Base-by-base conservation (phyloP, 2,113 vertebrate species). In the Amblyopsis rosae region DNA sequence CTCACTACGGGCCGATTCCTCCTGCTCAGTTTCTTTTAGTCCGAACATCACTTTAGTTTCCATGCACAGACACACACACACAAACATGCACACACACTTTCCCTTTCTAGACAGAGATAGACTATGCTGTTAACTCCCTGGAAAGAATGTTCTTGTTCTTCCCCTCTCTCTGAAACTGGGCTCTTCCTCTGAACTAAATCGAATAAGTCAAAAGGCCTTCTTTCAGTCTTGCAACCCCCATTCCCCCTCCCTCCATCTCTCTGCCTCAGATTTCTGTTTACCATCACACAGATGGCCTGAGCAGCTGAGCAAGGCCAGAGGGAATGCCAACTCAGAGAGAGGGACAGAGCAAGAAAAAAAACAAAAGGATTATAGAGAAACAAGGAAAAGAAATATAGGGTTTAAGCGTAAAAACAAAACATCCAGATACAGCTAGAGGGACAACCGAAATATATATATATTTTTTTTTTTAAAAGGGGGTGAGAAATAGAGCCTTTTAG, bases 281-380 rank as follows among this genome's bases (percentile, higher is more conserved):
- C 76, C 70, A 84, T 87, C 68, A 79, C 83, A 86, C 92, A 93
- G 92, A 93, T 92, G 92, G 91, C 83, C 72, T 3, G 74, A 85
- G 88, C 92, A 92, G 92, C 90, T 92, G 90, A 93, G 89, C 83
- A 75, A 75, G 71, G 74, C 86, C 86, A 76, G 86, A 81, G 84
- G 87, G 87, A 62, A 66, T 65, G 67, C 53, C 46, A 63, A 57
- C 54, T 48, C 41, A 74, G 79, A 32, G 60, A 65, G 56, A 62
- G 35, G 67, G 2, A 11, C 64, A 73, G 70, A 63, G 69, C n/a
- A 64, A 50, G 53, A 65, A 26, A 32, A 56, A 58, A 62, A 56
- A 57, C 9, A 9, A 1, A 9, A 55, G 53, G 2, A 17, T 17
- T 55, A 55, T 17, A 19, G 53, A 19, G 16, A 19, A 16, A 56